These are phyloP conservation scores for Nomada lathburiana DNA, from an alignment of 2,888 invertebrate species.

Conservation along the genomic window DNA sequence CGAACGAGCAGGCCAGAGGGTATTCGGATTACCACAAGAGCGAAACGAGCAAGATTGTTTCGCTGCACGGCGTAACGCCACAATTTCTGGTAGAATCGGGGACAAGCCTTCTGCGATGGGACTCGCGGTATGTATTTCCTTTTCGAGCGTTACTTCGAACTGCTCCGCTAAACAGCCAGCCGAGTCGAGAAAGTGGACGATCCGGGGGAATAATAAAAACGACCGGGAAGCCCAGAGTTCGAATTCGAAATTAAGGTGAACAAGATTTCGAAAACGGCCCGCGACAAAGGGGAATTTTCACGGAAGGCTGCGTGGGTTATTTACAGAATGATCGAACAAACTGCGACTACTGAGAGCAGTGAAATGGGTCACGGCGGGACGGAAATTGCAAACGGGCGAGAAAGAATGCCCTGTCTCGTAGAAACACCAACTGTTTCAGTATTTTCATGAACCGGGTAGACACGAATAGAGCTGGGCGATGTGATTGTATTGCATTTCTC, in stretches of 20 bases:
- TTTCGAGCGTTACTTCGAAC: neutral
- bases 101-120: conserved; percentile 22
- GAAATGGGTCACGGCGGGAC: conserved; percentile 2
- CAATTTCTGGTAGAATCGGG: conserved; percentile 46
- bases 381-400: conserved; percentile 23
- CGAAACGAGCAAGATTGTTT: conserved; percentile 35
- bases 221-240: no score
- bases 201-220: conserved; percentile 2
- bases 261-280: neutral
- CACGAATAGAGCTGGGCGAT: conserved; percentile 30
- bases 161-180: neutral
- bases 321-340: conserved; percentile 22
- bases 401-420: conserved; percentile 20
- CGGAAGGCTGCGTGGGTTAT: neutral
- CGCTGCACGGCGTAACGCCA: conserved; percentile 27
- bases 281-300: neutral
- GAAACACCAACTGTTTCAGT: neutral
- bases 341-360: neutral
- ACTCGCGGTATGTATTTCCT: neutral
- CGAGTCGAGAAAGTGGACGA: neutral
- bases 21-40: conserved; percentile 2
- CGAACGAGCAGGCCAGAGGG: conserved; percentile 34
- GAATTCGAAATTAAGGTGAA: neutral
- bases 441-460: conserved; percentile 19
- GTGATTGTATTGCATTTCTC: conserved; percentile 42